Evolutionary conservation across 2,797 vertebrate species (phyloP).

Genomic region (Benthosema pterotum): DNA sequence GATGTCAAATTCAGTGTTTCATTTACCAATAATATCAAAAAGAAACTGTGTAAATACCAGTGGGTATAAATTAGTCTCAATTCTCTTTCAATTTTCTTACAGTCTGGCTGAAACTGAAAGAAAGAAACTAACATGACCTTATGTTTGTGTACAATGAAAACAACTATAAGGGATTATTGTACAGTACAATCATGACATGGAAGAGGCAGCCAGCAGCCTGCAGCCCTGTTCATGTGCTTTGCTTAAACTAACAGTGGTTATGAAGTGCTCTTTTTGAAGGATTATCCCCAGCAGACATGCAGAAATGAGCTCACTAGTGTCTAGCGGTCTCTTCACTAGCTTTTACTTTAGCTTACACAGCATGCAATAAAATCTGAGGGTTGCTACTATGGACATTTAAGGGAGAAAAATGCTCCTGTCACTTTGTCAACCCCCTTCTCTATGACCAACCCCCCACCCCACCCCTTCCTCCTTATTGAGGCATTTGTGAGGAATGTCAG

Average conservation of each 20-base stretch:
- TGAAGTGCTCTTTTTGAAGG: conserved; percentile 22
- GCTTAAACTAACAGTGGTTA: background rate
- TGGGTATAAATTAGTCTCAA: no score
- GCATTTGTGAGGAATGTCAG: conserved; percentile 38
- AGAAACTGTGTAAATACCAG: no score
- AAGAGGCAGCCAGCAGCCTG: background rate
- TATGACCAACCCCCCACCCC: conserved; percentile 6
- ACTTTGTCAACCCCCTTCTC: conserved; percentile 3
- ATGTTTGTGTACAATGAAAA: conserved; percentile 15
- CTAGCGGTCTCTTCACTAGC: conserved; percentile 20
- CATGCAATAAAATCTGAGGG: conserved; percentile 25
- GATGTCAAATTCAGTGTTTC: background rate
- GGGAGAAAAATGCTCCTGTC: conserved; percentile 64
- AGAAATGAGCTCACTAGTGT: conserved; percentile 19
- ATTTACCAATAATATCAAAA: no score
- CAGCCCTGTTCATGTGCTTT: background rate
- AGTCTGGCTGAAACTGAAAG: background rate
- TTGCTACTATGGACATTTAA: conserved; percentile 63
- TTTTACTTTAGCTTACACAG: conserved; percentile 52
- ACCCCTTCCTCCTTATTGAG: conserved; percentile 32
- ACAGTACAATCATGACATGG: background rate
- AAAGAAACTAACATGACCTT: background rate
- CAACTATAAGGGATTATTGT: conserved; percentile 1
- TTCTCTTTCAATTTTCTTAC: no score
- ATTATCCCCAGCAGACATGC: conserved; percentile 21